Evolutionary conservation across 2,113 vertebrate species (phyloP), one percentile per base, ranked within the genome.

Genomic region (Danio rerio): DNA sequence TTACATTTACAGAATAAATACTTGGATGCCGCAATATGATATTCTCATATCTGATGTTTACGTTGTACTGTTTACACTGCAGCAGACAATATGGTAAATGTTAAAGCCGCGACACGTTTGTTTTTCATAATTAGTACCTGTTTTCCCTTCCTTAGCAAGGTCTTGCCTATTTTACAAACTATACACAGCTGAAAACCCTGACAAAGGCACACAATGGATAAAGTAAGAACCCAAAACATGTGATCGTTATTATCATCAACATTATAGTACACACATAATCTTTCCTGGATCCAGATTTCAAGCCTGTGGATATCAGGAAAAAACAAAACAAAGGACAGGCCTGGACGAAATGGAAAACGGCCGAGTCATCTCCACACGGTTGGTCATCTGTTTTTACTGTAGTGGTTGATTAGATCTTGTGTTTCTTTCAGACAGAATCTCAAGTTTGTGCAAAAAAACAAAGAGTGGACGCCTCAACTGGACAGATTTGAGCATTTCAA

Each of bases 191-290:
- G 94, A 94, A 95, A 95, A 92, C 90, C 94, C 93, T 90, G 91
- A 94, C 89, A 88, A 94, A 94, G 93, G 93, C 93, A 93, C 94
- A 93, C 92, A 88, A 93, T 93, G 91, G 93, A 94, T 91, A 91
- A 91, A 93, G 93, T 88, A 81, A 77, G 83, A 88, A 83, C 88
- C 88, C 89, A 90, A 90, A 88, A 93, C 91, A 92, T 91, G 90
- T 77, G 92, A 85, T 78, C 81, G 86, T 85, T 84, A 87, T 88
- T 86, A 89, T 89, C 85, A 86, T 85, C 77, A 58, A 63, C 50
- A 85, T 78, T 85, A 89, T 89, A 87, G 82, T 87, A 88, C 89
- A 88, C 90, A 87, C 83, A 70, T 83, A 91, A 84, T 83, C 81
- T 87, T 86, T 90, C 87, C 87, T 65, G 5, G 20, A 72, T 82